These are phyloP conservation scores for Punctoribates punctum DNA, from an alignment of 2,888 invertebrate genomes.

Conservation along the genomic window DNA sequence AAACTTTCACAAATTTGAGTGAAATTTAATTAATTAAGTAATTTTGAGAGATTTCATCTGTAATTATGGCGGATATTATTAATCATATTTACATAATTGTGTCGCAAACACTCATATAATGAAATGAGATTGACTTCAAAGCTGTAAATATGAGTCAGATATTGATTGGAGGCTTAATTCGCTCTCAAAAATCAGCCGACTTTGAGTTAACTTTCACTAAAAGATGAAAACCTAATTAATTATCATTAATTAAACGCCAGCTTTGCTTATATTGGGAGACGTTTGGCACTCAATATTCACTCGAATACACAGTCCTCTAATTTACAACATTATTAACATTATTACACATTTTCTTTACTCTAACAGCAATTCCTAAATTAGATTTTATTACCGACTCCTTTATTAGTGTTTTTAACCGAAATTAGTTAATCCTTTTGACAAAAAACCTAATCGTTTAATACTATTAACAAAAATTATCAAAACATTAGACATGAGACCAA, in stretches of 20 bases:
- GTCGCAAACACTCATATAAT: too few relatives aligned
- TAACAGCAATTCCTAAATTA: not conserved
- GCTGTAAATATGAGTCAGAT: too few relatives aligned
- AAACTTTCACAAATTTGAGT: too few relatives aligned
- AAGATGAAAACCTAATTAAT: not conserved
- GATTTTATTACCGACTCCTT: not conserved
- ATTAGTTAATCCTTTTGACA: not conserved
- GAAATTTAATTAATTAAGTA: too few relatives aligned
- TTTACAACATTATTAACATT: not conserved
- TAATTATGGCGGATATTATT: too few relatives aligned
- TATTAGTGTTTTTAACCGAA: not conserved
- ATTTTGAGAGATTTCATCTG: too few relatives aligned
- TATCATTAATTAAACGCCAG: not conserved
- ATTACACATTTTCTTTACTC: not conserved
- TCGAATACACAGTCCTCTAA: not conserved
- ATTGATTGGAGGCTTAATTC: too few relatives aligned
- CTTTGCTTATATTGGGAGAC: not conserved
- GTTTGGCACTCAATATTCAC: not conserved
- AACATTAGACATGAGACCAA: too few relatives aligned
- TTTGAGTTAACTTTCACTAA: not conserved
- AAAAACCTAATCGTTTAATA: not conserved
- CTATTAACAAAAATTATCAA: too few relatives aligned
- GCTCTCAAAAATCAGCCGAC: too few relatives aligned
- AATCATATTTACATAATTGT: too few relatives aligned
- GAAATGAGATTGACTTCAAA: too few relatives aligned